These are phyloP conservation scores for Etheostoma cragini DNA, from an alignment of 2,113 vertebrate species.

Conservation along the genomic window DNA sequence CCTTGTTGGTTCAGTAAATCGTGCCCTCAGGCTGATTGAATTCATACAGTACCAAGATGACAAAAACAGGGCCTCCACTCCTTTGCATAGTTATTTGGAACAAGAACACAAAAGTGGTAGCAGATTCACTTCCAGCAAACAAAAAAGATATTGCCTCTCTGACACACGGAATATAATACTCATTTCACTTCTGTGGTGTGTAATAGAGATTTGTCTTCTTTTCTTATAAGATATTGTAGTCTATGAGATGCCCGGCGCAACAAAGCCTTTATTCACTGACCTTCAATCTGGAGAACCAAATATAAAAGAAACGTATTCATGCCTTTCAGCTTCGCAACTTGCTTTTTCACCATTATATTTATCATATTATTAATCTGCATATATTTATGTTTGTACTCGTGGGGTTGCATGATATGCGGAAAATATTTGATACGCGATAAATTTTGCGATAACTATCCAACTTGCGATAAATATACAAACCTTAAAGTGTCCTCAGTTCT, in stretches of 20 bases:
- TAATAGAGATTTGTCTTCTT: background rate
- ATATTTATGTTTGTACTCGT: no score
- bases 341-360: background rate
- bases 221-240: background rate
- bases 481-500: no score
- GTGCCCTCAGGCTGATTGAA: slow-evolving; percentile 39
- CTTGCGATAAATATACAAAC: no score
- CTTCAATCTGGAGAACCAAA: background rate
- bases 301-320: background rate
- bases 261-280: background rate
- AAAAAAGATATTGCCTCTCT: background rate
- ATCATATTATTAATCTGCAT: no score
- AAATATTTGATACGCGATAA: no score
- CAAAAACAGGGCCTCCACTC: background rate
- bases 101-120: background rate
- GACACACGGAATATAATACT: background rate
- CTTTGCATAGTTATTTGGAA: slow-evolving; percentile 10
- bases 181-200: background rate
- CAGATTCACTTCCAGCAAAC: background rate
- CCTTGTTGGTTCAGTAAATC: slow-evolving; percentile 66
- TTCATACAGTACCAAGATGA: slow-evolving; percentile 28
- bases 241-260: background rate
- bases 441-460: no score
- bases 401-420: no score
- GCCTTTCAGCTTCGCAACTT: background rate